phyloP scores from a whole-genome alignment of 2,888 invertebrate genomes.

The Protophormia terraenovae region DNA sequence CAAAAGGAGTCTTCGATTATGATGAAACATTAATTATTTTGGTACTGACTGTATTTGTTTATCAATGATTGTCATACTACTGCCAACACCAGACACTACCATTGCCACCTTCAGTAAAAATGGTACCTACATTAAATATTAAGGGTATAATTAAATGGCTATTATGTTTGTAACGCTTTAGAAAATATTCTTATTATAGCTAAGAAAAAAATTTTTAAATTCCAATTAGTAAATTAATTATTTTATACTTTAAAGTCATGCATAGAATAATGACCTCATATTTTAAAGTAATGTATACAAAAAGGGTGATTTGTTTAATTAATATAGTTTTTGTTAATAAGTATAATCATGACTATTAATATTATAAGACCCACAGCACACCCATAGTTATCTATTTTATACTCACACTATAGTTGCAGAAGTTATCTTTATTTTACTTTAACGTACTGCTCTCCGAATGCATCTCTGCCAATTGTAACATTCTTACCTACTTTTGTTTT shows the following conservation, averaged over 20 bases:
- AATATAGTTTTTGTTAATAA: too few species aligned
- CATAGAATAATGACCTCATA: too few species aligned
- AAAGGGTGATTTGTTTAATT: too few species aligned
- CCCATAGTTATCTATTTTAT: too few species aligned
- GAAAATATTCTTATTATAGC: neutral
- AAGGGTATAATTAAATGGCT: neutral
- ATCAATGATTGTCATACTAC: constrained; percentile 50
- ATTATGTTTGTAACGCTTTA: neutral
- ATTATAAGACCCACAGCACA: too few species aligned
- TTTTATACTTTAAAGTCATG: too few species aligned
- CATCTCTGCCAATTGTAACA: neutral
- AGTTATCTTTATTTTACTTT: too few species aligned
- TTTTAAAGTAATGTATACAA: too few species aligned
- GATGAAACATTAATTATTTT: constrained; percentile 78
- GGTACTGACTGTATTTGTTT: constrained; percentile 65
- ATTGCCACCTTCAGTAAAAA: neutral
- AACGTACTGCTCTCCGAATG: neutral
- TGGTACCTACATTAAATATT: neutral
- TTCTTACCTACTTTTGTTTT: constrained; percentile 9
- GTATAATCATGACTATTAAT: too few species aligned
- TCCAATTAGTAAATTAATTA: too few species aligned
- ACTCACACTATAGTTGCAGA: too few species aligned
- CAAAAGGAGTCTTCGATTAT: constrained; percentile 77
- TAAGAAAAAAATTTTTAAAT: too few species aligned
- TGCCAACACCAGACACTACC: neutral